A percentile compares a stretch with the other conserved stretches of the same genome.
Evolutionary conservation across 2,888 invertebrate genomes (phyloP).

Genomic region (Chironomus tentans): DNA sequence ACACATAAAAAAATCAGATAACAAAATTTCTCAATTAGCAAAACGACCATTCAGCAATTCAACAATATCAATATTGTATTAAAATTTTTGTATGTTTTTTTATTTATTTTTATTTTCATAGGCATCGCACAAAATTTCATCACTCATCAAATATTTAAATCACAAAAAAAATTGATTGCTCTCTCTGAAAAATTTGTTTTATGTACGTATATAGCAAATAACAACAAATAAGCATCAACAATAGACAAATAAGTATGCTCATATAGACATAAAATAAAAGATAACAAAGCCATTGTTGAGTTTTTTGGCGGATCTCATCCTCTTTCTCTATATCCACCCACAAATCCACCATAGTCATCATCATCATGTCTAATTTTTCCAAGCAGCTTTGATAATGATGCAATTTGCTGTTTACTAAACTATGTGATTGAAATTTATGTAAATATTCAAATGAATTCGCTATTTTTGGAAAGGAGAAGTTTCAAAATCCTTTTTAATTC

Average conservation of each 20-base stretch:
- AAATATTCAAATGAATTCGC: too few relatives aligned
- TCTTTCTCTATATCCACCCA: too few relatives aligned
- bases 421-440: too few relatives aligned
- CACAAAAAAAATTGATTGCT: background rate
- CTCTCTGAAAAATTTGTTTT: too few relatives aligned
- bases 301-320: too few relatives aligned
- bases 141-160: constrained; percentile 7
- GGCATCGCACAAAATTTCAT: background rate
- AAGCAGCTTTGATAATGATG: background rate
- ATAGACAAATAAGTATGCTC: background rate
- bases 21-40: background rate
- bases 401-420: background rate
- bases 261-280: background rate
- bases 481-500: too few relatives aligned
- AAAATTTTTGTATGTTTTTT: background rate
- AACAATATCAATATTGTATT: background rate
- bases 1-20: background rate
- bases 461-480: too few relatives aligned
- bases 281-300: too few relatives aligned
- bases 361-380: too few relatives aligned
- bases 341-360: too few relatives aligned
- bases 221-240: too few relatives aligned
- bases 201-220: too few relatives aligned
- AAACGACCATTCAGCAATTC: background rate
- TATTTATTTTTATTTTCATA: background rate